Conservation (phyloP, 2,797 vertebrate species). For the Chiroxiphia lanceolata region DNA sequence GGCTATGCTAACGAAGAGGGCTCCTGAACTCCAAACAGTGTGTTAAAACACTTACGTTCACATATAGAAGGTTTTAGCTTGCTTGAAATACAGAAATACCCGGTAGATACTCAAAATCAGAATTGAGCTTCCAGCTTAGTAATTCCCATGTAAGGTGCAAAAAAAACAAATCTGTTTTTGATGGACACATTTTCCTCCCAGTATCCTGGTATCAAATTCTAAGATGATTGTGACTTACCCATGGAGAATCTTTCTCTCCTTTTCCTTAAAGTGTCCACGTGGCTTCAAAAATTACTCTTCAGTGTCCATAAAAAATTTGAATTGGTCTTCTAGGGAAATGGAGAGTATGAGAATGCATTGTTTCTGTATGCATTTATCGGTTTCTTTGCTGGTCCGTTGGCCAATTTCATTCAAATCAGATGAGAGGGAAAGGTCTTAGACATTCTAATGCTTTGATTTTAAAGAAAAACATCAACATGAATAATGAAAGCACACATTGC, state of each 20-base stretch:
- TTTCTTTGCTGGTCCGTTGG: not conserved
- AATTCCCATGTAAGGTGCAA: not conserved
- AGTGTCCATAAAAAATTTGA: not conserved
- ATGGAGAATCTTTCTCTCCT: not conserved
- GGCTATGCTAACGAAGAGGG: not conserved
- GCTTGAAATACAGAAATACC: rapidly evolving
- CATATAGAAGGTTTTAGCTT: not conserved
- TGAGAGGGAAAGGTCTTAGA: not conserved
- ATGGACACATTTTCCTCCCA: not conserved
- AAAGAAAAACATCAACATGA: not conserved
- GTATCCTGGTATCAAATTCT: not conserved
- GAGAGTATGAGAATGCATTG: not conserved
- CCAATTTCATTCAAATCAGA: not conserved
- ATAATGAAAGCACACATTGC: not conserved
- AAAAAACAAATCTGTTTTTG: not conserved
- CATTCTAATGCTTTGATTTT: not conserved
- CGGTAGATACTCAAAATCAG: not conserved
- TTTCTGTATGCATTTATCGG: not conserved
- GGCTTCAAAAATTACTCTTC: not conserved
- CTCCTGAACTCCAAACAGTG: not conserved
- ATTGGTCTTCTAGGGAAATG: not conserved
- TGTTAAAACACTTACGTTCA: not conserved
- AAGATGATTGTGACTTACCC: not conserved
- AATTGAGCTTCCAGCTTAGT: not conserved
- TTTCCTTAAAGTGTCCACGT: not conserved